Conservation (phyloP, 2,113 vertebrate genomes). For the Leiothrix lutea region DNA sequence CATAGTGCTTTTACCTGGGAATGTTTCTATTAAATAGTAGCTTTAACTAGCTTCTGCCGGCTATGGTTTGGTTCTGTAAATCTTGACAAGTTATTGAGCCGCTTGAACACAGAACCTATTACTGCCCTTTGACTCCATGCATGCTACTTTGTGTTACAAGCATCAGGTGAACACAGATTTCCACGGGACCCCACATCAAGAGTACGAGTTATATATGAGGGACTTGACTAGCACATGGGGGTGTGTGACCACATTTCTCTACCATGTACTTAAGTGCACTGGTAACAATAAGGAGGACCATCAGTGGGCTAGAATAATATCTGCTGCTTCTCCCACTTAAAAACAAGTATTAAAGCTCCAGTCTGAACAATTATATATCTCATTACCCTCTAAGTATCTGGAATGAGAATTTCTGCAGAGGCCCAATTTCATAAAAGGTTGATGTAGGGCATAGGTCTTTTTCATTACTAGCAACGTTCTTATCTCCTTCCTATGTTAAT, state of each 20-base stretch:
- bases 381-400: background rate
- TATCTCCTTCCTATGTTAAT: background rate
- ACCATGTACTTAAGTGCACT: background rate
- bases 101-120: background rate
- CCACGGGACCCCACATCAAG: background rate
- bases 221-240: background rate
- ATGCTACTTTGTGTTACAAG: background rate
- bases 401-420: background rate
- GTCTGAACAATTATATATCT: background rate
- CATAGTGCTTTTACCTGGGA: background rate
- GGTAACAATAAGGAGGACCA: background rate
- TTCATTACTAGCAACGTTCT: background rate
- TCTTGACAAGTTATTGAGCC: background rate
- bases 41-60: background rate
- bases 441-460: background rate
- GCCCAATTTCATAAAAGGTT: background rate
- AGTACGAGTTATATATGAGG: fast-evolving
- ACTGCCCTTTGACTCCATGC: background rate
- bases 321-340: background rate
- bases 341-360: background rate
- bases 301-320: background rate
- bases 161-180: background rate
- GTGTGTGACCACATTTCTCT: background rate
- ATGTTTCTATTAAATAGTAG: background rate
- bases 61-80: background rate